Evolutionary conservation across 2,113 vertebrate genomes (phyloP), one percentile per base, ranked within the genome.

Genomic region (Passer montanus): DNA sequence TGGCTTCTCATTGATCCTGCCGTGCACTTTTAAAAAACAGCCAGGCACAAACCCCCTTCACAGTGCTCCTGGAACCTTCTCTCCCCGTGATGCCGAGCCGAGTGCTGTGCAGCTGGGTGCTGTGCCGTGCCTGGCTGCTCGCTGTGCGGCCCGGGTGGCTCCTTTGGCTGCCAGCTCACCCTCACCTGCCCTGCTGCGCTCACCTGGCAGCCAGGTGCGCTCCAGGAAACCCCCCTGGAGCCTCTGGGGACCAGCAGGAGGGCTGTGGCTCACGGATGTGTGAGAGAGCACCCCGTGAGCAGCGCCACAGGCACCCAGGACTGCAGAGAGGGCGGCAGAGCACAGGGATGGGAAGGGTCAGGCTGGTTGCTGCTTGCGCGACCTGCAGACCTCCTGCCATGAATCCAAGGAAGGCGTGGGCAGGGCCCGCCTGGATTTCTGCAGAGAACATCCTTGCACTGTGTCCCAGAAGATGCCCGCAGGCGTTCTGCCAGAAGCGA

Each of bases 121-220:
- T 74, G 67, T 66, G 77, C 55, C 43, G 33, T 59, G 86, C 10
- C 67, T 52, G n/a, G 76, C 68, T 49, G 11, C 39, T 53, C 53
- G 1, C 10, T 53, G 46, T 16, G 16, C 0, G 0, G 27, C 26
- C 7, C 4, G 6, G 50, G 21, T 10, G 24, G n/a, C 76, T 73
- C 9, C 5, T 24, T 46, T 39, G 3, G 4, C 72, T 77, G 47
- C 17, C 81, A 17, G 39, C 53, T 44, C 11, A 26, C 18, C 43
- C 72, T 90, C 21, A 8, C 19, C 59, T 84, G 15, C 67, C 35
- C 26, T 41, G 8, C 44, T 50, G 80, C 63, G 11, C 66, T 73
- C 74, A 41, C 62, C 70, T 62, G 53, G 37, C 46, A 41, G 31
- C 59, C 59, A 39, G 59, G 16, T 11, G 26, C 6, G 1, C 47